Conservation (phyloP, 2,888 invertebrate species). For the Aphelenchoides bicaudatus region DNA sequence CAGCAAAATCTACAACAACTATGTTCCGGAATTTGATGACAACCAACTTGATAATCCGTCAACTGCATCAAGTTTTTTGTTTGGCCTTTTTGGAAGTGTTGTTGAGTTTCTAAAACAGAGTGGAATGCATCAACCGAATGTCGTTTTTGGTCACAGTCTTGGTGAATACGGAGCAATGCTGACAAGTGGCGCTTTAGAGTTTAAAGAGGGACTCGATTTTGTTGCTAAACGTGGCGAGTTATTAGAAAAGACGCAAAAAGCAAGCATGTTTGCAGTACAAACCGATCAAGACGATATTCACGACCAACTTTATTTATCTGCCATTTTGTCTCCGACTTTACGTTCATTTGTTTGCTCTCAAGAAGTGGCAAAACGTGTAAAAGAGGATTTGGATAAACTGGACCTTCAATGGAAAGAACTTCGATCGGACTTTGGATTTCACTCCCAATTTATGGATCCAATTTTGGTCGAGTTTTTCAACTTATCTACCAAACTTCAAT, state of each 20-base stretch:
- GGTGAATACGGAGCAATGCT: constrained; percentile 52
- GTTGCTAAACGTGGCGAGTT: constrained; percentile 38
- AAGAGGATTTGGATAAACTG: constrained; percentile 19
- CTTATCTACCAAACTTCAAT: not conserved
- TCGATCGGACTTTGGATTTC: not conserved
- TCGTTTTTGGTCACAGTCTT: constrained; percentile 47
- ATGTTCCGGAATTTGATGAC: too few species aligned
- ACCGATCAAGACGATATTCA: constrained; percentile 30
- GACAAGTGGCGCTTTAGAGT: constrained; percentile 25
- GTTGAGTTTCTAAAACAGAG: constrained; percentile 8
- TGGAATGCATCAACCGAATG: constrained; percentile 16
- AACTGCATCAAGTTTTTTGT: too few species aligned
- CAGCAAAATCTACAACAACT: too few species aligned
- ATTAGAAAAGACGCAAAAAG: constrained; percentile 34
- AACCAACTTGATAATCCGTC: too few species aligned
- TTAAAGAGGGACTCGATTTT: constrained; percentile 29
- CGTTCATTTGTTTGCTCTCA: not conserved
- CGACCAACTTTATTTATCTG: constrained; percentile 39
- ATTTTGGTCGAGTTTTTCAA: constrained; percentile 35
- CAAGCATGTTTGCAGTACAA: constrained; percentile 47
- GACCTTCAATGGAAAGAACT: constrained; percentile 10
- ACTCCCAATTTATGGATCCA: constrained; percentile 26
- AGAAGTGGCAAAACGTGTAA: constrained; percentile 2
- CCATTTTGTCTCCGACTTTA: constrained; percentile 15
- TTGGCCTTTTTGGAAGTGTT: constrained; percentile 18